These are phyloP conservation scores for Agrypnus murinus DNA, from an alignment of 2,888 invertebrate species.

Conservation along the genomic window DNA sequence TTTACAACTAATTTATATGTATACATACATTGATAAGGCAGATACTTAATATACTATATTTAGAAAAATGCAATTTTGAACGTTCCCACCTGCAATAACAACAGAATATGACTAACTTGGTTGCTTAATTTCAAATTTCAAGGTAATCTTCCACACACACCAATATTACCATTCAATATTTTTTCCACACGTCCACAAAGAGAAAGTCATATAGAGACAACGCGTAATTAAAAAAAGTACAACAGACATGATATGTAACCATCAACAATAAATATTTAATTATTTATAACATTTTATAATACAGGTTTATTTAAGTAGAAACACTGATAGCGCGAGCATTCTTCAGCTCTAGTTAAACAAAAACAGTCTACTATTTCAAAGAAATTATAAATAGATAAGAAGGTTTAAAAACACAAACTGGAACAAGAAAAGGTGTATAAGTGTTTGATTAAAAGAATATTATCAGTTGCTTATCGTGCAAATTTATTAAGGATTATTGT, in stretches of 20 bases:
- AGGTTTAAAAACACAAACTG: no score
- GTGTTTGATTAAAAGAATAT: not conserved
- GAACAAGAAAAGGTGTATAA: not conserved
- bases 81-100: no score
- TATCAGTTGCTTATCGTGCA: slow-evolving; percentile 12
- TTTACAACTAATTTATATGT: no score
- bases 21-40: no score
- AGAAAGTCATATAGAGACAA: not conserved
- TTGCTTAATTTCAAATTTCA: slow-evolving; percentile 15
- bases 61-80: no score
- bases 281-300: slow-evolving; percentile 8
- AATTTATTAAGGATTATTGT: not conserved
- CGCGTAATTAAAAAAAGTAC: no score
- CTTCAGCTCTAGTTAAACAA: slow-evolving; percentile 7
- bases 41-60: no score
- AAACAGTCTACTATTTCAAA: not conserved
- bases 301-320: slow-evolving; percentile 4
- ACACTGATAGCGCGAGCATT: not conserved
- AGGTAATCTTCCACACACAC: slow-evolving; percentile 27
- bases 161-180: not conserved
- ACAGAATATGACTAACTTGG: not conserved
- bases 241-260: no score
- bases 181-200: not conserved
- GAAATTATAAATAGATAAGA: not conserved
- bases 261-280: not conserved